Conservation (phyloP, 1,140 invertebrate species). For the Procambarus virginalis region DNA sequence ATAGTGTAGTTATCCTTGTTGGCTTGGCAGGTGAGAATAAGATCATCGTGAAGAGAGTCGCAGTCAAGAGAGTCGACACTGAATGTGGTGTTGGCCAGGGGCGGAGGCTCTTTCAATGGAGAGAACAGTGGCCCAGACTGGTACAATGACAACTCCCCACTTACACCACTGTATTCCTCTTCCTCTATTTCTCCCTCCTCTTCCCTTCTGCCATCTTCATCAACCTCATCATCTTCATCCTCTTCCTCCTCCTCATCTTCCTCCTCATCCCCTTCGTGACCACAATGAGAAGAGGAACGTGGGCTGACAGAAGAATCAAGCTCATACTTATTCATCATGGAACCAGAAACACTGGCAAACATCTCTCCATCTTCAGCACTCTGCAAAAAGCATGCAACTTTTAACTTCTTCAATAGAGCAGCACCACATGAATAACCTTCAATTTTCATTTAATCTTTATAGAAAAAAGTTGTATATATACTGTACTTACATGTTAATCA, state of each 20-base stretch:
- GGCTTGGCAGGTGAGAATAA: constrained; percentile 88
- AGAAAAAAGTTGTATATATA: too few relatives aligned
- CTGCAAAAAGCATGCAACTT: constrained; percentile 74
- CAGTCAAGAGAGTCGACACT: constrained; percentile 93
- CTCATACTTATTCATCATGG: constrained; percentile 85
- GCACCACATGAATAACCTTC: too few relatives aligned
- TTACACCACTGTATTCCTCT: constrained; percentile 69
- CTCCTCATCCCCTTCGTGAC: constrained; percentile 40
- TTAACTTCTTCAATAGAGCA: too few relatives aligned
- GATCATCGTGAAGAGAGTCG: constrained; percentile 84
- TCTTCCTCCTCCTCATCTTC: constrained; percentile 62
- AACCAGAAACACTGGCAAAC: constrained; percentile 86
- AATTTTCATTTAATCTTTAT: too few relatives aligned
- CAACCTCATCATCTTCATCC: constrained; percentile 48
- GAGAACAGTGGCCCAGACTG: constrained; percentile 83
- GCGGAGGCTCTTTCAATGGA: constrained; percentile 87
- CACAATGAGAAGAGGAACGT: constrained; percentile 80
- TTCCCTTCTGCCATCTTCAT: constrained; percentile 32
- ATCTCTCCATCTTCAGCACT: constrained; percentile 81
- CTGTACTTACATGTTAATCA: too few relatives aligned
- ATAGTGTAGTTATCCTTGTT: constrained; percentile 97
- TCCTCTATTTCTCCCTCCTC: constrained; percentile 45
- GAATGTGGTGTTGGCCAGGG: constrained; percentile 83
- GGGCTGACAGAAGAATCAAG: constrained; percentile 85
- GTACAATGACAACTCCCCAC: constrained; percentile 69